Evolutionary conservation across 2,888 invertebrate species (phyloP), one percentile per base, ranked within the genome.

Genomic region (Orchestes rusci): DNA sequence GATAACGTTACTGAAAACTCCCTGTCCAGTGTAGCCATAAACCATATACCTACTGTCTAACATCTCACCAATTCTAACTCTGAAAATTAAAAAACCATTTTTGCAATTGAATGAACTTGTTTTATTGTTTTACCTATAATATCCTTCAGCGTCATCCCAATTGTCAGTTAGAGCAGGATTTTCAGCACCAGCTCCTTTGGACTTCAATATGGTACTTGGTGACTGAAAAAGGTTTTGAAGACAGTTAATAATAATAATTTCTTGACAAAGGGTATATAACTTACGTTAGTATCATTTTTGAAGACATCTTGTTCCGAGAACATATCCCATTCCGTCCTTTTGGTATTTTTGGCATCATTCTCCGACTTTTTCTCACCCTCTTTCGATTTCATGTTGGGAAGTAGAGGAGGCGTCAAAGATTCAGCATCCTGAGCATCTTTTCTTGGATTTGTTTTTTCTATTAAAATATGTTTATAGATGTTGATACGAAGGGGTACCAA

Each of bases 141-240:
- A 99, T 28, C 99, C 99, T 70, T 99, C 99, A 0, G 95, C 91
- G 70, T 99, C 99, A 63, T 99, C 99, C 97, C 97, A 99, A 66
- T 99, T 99, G 66, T 99, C 99, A 0, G 90, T 94, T 30, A 99
- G 74, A 35, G 89, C 88, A 0, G 95, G 94, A 69, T 90, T 86
- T 65, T 93, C 94, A 45, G 74, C 73, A 49, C 79, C 78, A 51
- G 65, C 61, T 17, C 73, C 70, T 56, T 73, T 74, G 16, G 67
- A 62, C 17, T 43, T 47, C 8, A 70, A 55, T 33, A 69, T 62
- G 5, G 67, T 75, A 46, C 72, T 79, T 7, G 84, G 84, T 41
- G 83, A 84, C 84, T 84, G 54, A 50, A 60, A 58, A 39, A 52
- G 36, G n/a, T n/a, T 10, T 12, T 3, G 31, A 12, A 2, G 16